phyloP scores from a whole-genome alignment of 2,113 vertebrate species.

The Geococcyx californianus region DNA sequence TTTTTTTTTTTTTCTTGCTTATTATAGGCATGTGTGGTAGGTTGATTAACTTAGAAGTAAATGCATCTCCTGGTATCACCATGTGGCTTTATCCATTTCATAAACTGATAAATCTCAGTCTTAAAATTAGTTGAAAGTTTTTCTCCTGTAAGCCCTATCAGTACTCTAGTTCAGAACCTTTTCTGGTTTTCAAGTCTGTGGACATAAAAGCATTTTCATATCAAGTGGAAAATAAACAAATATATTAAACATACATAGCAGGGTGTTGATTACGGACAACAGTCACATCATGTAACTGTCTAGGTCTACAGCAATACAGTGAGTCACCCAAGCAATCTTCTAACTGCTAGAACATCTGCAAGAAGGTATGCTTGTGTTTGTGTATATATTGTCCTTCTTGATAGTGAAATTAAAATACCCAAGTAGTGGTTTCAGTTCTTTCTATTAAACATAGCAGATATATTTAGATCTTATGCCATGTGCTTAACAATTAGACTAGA shows the following conservation, averaged over 20 bases:
- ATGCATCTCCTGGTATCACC: background rate
- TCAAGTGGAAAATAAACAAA: background rate
- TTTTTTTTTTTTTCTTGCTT: background rate
- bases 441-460: background rate
- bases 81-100: background rate
- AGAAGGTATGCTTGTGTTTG: background rate
- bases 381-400: background rate
- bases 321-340: background rate
- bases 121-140: background rate
- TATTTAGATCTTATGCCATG: background rate
- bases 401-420: background rate
- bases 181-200: background rate
- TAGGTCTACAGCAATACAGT: background rate
- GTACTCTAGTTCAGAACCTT: background rate
- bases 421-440: background rate
- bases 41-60: background rate
- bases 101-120: background rate
- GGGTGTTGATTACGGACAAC: background rate
- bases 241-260: background rate
- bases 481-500: background rate
- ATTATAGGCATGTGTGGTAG: rapidly evolving
- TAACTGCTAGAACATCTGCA: background rate
- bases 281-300: background rate
- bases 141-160: background rate
- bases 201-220: background rate